Conservation (phyloP, 2,113 vertebrate species). For the Drymodes brunneopygia region DNA sequence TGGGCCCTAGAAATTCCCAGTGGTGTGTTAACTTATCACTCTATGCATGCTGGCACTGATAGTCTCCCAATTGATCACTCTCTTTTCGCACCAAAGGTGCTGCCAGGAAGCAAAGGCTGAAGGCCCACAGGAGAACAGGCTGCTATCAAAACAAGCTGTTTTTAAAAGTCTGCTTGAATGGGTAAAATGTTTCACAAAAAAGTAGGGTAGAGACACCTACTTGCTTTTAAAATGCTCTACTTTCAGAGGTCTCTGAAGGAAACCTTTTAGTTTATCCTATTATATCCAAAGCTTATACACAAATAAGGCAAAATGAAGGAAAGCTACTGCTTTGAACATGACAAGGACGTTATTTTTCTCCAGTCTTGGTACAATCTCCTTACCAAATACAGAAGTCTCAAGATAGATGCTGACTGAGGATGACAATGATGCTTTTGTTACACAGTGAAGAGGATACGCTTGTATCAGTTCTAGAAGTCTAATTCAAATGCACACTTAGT, state of each 20-base stretch:
- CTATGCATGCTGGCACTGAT: slow-evolving; percentile 87
- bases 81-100: slow-evolving; percentile 82
- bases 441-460: not conserved
- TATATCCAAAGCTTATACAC: slow-evolving; percentile 70
- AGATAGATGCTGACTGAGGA: slow-evolving; percentile 26
- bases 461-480: not conserved
- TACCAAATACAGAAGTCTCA: not conserved
- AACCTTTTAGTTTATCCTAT: slow-evolving; percentile 76
- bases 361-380: not conserved
- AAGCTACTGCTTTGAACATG: slow-evolving; percentile 56
- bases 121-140: slow-evolving; percentile 80
- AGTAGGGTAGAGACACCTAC: slow-evolving; percentile 79
- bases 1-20: slow-evolving; percentile 84
- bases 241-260: slow-evolving; percentile 76
- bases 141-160: slow-evolving; percentile 87
- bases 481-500: not conserved
- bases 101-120: slow-evolving; percentile 83
- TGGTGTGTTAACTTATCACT: slow-evolving; percentile 89
- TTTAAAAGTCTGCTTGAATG: slow-evolving; percentile 82
- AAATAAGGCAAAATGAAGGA: slow-evolving; percentile 69
- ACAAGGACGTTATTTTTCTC: slow-evolving; percentile 13
- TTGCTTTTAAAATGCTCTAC: slow-evolving; percentile 77
- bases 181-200: slow-evolving; percentile 77
- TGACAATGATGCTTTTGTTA: slow-evolving; percentile 19
- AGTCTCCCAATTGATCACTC: slow-evolving; percentile 87